A percentile compares a stretch with the other conserved stretches of the same genome.
Evolutionary conservation across 2,113 vertebrate species (phyloP).

Genomic region (Daphoenositta chrysoptera): DNA sequence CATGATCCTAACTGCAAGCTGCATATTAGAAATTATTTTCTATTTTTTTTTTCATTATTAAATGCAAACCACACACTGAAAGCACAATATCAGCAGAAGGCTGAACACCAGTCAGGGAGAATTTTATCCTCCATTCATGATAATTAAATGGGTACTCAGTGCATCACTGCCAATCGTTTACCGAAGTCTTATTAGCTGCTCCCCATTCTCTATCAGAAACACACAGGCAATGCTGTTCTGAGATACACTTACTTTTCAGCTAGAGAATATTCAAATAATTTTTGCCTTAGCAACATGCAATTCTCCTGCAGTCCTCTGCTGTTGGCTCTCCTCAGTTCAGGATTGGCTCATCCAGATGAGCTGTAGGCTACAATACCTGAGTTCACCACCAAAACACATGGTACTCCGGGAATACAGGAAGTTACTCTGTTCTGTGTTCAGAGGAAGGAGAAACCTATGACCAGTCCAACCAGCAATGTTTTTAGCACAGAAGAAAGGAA

Average conservation of each 20-base stretch:
- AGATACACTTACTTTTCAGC: not conserved
- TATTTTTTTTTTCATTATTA: too few relatives aligned
- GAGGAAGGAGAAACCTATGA: not conserved
- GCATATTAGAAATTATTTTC: not conserved
- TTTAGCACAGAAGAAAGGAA: not conserved
- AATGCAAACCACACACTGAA: not conserved
- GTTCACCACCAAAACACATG: not conserved
- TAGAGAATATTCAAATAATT: not conserved
- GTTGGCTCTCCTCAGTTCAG: not conserved
- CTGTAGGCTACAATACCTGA: not conserved
- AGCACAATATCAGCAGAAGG: not conserved
- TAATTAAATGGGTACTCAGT: not conserved
- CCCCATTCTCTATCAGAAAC: not conserved
- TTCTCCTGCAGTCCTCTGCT: rapidly evolving
- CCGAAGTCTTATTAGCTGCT: not conserved
- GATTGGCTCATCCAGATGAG: not conserved
- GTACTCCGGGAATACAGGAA: not conserved
- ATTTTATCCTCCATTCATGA: not conserved
- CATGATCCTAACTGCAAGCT: not conserved
- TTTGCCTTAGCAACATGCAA: not conserved
- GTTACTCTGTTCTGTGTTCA: not conserved
- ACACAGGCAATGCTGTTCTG: not conserved
- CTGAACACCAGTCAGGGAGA: not conserved
- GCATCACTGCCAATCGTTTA: not conserved
- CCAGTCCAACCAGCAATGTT: not conserved